A percentile compares a stretch with the other conserved stretches of the same genome.
phyloP scores from a whole-genome alignment of 2,797 vertebrate species.

The Lacerta agilis region DNA sequence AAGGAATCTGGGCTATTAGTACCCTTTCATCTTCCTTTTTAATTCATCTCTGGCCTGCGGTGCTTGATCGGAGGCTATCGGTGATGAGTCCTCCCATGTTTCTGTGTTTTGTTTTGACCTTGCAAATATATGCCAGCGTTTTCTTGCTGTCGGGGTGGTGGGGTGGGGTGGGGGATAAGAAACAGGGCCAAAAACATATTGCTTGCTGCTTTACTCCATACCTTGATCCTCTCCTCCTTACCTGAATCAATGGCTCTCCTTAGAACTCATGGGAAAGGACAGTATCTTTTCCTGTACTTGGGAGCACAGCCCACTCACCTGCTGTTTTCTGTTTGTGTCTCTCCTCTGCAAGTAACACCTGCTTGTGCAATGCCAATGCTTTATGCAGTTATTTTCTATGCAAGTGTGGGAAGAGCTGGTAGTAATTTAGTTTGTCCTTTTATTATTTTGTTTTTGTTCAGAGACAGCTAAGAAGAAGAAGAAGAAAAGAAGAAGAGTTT shows the following conservation, averaged over 20 bases:
- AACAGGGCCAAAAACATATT: background rate
- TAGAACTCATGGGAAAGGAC: background rate
- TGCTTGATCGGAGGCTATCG: background rate
- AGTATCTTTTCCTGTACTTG: background rate
- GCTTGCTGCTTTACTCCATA: background rate
- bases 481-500: too few species aligned
- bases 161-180: background rate
- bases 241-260: background rate
- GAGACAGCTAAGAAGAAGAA: background rate
- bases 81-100: background rate
- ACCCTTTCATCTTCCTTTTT: background rate
- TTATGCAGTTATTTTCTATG: background rate
- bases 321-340: background rate
- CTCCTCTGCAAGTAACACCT: background rate
- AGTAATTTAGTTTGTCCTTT: background rate
- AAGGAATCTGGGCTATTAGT: constrained; percentile 23
- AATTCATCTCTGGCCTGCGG: constrained; percentile 39
- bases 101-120: background rate
- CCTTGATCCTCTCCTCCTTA: background rate
- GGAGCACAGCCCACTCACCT: background rate
- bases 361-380: background rate
- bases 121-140: background rate
- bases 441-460: background rate
- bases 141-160: background rate
- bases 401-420: background rate